Evolutionary conservation across 1,140 invertebrate species (phyloP).

Genomic region (Nomia melanderi): DNA sequence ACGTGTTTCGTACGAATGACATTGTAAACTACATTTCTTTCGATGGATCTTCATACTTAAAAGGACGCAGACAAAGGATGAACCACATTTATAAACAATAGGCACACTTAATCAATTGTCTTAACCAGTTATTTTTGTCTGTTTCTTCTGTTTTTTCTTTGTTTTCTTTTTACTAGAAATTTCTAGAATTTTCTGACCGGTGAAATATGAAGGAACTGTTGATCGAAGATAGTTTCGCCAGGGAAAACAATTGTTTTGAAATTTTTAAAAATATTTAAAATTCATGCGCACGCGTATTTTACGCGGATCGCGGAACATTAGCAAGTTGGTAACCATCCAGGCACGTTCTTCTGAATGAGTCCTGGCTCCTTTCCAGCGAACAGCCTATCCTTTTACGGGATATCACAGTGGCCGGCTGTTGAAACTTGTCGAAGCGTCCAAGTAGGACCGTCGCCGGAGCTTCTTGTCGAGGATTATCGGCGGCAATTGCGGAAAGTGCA

Average conservation of each 20-base stretch:
- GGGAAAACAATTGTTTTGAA: not conserved
- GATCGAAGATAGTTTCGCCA: not conserved
- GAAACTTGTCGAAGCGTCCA: constrained; percentile 44
- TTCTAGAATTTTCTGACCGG: too few species aligned
- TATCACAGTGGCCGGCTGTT: constrained; percentile 32
- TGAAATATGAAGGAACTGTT: too few species aligned
- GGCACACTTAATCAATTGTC: too few species aligned
- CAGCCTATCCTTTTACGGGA: constrained; percentile 44
- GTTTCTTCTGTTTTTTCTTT: too few species aligned
- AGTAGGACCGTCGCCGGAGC: constrained; percentile 42
- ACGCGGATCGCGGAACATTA: constrained; percentile 50
- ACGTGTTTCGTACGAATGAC: too few species aligned
- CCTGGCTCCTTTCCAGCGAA: constrained; percentile 55
- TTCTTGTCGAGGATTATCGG: constrained; percentile 26
- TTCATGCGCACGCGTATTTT: constrained; percentile 46
- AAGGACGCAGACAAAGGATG: too few species aligned
- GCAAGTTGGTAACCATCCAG: constrained; percentile 61
- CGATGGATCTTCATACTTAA: too few species aligned
- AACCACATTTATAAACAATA: too few species aligned
- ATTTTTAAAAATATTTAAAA: constrained; percentile 5
- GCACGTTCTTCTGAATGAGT: constrained; percentile 61
- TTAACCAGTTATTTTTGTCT: too few species aligned
- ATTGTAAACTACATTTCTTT: too few species aligned
- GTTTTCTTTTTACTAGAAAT: too few species aligned
- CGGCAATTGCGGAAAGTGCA: constrained; percentile 41